Conservation (phyloP, 2,888 invertebrate species). For the Eupithecia centaureata region DNA sequence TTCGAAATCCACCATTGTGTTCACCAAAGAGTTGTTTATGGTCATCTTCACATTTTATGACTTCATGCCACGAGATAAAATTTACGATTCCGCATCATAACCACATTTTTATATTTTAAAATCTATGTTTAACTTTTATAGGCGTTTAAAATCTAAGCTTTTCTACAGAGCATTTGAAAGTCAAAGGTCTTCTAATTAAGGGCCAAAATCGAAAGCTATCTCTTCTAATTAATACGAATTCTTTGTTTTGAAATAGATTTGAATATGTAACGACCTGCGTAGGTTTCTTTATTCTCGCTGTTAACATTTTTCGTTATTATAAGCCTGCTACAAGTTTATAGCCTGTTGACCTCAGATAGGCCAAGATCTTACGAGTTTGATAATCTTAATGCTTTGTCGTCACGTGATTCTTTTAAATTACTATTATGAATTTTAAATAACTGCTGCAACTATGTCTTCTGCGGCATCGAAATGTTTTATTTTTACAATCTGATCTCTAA, state of each 20-base stretch:
- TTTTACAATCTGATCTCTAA: neutral
- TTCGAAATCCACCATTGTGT: constrained; percentile 32
- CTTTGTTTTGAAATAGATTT: constrained; percentile 45
- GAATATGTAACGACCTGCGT: constrained; percentile 38
- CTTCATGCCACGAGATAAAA: constrained; percentile 32
- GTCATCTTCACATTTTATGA: constrained; percentile 29
- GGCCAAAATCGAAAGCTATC: constrained; percentile 50
- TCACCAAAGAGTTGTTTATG: constrained; percentile 30
- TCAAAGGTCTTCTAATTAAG: constrained; percentile 46
- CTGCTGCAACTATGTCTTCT: neutral
- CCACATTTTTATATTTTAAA: constrained; percentile 27
- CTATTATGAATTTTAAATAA: constrained; percentile 4
- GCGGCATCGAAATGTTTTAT: neutral
- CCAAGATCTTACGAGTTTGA: constrained; percentile 34
- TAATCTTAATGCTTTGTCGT: constrained; percentile 37
- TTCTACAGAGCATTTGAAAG: constrained; percentile 27
- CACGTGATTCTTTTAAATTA: constrained; percentile 33
- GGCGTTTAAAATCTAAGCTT: constrained; percentile 18
- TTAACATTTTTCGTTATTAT: constrained; percentile 39
- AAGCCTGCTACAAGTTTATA: constrained; percentile 37
- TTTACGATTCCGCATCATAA: constrained; percentile 32
- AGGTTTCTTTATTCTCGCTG: constrained; percentile 35
- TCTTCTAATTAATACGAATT: constrained; percentile 46
- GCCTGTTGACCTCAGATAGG: constrained; percentile 39
- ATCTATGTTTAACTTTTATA: constrained; percentile 23